Conservation (phyloP, 2,888 invertebrate species). For the Coenonympha glycerion region DNA sequence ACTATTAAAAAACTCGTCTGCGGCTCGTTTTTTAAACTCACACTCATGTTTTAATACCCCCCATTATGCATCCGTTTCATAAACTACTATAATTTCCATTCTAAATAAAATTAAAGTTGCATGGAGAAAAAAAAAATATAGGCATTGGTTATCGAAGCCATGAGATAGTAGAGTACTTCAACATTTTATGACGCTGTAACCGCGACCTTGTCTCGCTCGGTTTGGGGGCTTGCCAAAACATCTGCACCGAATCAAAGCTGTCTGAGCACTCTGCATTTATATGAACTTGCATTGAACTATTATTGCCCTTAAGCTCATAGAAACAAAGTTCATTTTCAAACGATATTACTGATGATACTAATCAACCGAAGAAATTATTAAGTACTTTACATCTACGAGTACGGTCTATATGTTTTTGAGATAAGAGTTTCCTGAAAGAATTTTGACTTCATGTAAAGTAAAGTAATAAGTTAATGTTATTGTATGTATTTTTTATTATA, state of each 20-base stretch:
- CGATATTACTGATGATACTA: background rate
- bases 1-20: too few species aligned
- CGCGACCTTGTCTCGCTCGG: constrained; percentile 46
- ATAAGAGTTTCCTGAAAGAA: constrained; percentile 1
- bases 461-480: too few species aligned
- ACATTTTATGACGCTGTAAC: constrained; percentile 22
- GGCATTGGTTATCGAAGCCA: background rate
- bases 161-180: constrained; percentile 8
- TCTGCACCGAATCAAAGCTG: constrained; percentile 25
- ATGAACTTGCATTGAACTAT: background rate
- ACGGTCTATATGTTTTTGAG: constrained; percentile 19
- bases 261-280: constrained; percentile 18
- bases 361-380: constrained; percentile 12
- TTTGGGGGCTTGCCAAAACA: constrained; percentile 51
- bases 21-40: too few species aligned
- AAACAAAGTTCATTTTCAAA: constrained; percentile 5
- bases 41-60: too few species aligned
- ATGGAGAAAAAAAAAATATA: too few species aligned
- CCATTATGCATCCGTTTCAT: too few species aligned
- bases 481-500: too few species aligned
- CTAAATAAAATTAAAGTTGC: too few species aligned
- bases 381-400: constrained; percentile 19
- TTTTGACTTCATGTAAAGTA: too few species aligned
- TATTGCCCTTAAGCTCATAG: background rate
- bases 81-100: too few species aligned